Percentiles rank a stretch among this genome's conserved stretches.
Conservation (phyloP, 2,888 invertebrate genomes). For the Rhogogaster chlorosoma region DNA sequence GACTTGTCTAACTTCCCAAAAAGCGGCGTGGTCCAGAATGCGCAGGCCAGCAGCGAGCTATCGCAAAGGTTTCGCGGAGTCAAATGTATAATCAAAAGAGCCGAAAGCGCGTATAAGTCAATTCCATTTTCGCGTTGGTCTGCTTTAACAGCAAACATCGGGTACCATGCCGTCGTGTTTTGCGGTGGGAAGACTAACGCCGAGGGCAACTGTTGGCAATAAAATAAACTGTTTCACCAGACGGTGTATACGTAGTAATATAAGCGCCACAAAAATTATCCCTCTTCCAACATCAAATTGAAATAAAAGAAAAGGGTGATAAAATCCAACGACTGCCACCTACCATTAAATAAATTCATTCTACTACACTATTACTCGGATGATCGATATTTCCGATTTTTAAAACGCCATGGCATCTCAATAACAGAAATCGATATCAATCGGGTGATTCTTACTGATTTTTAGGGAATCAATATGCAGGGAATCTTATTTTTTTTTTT, state of each 20-base stretch:
- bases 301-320: not conserved
- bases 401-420: not conserved
- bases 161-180: not conserved
- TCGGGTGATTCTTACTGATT: not conserved
- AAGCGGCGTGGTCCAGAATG: not conserved
- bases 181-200: constrained; percentile 3
- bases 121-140: not conserved
- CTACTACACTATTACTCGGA: not conserved
- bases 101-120: not conserved
- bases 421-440: no score
- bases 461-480: not conserved
- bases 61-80: not conserved
- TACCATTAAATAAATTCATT: not conserved
- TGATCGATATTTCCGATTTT: not conserved
- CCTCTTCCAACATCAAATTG: not conserved
- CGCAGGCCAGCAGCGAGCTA: not conserved
- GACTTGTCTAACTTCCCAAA: not conserved
- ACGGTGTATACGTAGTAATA: not conserved
- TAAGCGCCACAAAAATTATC: not conserved
- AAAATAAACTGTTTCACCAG: constrained; percentile 7
- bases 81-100: constrained; percentile 2
- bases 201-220: constrained; percentile 2
- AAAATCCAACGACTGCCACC: not conserved
- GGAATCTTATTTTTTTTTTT: no score
- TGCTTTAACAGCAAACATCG: not conserved